Evolutionary conservation across 2,113 vertebrate genomes (phyloP), one percentile per base, ranked within the genome.

Genomic region (Leucopsar rothschildi): DNA sequence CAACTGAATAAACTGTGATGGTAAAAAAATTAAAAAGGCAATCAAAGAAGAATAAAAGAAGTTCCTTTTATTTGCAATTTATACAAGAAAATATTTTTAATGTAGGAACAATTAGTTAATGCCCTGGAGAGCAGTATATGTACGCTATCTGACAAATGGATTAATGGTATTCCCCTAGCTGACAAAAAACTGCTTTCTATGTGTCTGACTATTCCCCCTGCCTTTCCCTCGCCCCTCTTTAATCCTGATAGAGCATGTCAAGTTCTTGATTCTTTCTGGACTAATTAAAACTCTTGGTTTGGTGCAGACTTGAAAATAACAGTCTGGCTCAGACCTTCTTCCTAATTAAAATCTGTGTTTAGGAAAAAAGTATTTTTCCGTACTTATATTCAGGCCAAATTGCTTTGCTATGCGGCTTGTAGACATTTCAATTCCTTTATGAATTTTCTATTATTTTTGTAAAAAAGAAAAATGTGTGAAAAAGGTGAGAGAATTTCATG

Each of bases 291-390:
- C 72, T 82, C 81, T 84, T 96, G 78, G 47, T 53, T 89, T 65
- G 39, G 70, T 89, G 77, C 60, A 96, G 92, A 94, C 44, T 35
- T 82, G 92, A 81, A 95, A 95, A 86, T 86, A 96, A 63, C 56
- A 82, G 87, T 77, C 75, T 96, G 79, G 77, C 90, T 97, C 88
- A 95, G 83, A 71, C 61, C 42, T 49, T 76, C 29, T 91, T 88
- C 39, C 77, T 96, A 95, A 96, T 97, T 97, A 97, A 96, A 97
- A 95, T 82, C 56, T 91, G 78, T 91, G 73, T 82, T 96, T 96
- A 93, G 47, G 79, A 92, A 95, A 92, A 64, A 91, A 52, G 49
- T 71, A 88, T 96, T 97, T 82, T 96, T 90, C 85, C 71, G 76
- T 92, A 96, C 71, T 94, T 77, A 90, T 86, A 95, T 81, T 97